Evolutionary conservation across 2,797 vertebrate genomes (phyloP), one percentile per base, ranked within the genome.

Genomic region (Neopelma chrysocephalum): DNA sequence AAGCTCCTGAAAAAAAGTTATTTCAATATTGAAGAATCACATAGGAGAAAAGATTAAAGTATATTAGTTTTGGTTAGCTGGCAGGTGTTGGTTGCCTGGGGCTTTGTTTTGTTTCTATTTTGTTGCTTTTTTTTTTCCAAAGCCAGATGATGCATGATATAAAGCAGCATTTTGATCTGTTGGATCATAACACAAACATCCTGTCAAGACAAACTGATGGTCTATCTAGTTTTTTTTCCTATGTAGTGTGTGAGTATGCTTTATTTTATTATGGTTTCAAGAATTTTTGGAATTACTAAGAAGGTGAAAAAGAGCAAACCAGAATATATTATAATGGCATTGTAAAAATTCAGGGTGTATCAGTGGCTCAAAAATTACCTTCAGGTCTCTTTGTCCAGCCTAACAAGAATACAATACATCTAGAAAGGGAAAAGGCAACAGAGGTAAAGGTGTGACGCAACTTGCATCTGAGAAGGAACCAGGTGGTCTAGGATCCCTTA

Each of bases 171-270:
- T 86, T 64, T 73, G 77, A 87, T 93, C 76, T 83, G 34, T 38
- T 93, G 86, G 64, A 79, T 84, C 34, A 61, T 77, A 62, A 64
- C 75, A 90, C 62, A 90, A 96, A 95, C 92, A 96, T 96, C 94
- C 95, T 96, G 94, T 89, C 78, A 76, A 80, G 82, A 73, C 5
- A 92, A 88, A 87, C 43, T 61, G 77, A 87, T 84, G 50, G 6
- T 65, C 60, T 92, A 73, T 60, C 58, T 88, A 3, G 38, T 61
- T 3, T 36, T 73, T 84, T 80, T 65, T 82, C 57, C 27, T n/a
- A 11, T 58, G 34, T 50, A 61, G 25, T 36, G 23, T 50, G 53
- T 71, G 38, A 4, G 17, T 72, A 47, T 47, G 17, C 7, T 79
- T 92, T 75, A 43, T 92, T 82, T 88, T 31, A 58, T 77, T n/a